Evolutionary conservation across 2,113 vertebrate genomes (phyloP), one percentile per base, ranked within the genome.

Genomic region (Noctilio leporinus): DNA sequence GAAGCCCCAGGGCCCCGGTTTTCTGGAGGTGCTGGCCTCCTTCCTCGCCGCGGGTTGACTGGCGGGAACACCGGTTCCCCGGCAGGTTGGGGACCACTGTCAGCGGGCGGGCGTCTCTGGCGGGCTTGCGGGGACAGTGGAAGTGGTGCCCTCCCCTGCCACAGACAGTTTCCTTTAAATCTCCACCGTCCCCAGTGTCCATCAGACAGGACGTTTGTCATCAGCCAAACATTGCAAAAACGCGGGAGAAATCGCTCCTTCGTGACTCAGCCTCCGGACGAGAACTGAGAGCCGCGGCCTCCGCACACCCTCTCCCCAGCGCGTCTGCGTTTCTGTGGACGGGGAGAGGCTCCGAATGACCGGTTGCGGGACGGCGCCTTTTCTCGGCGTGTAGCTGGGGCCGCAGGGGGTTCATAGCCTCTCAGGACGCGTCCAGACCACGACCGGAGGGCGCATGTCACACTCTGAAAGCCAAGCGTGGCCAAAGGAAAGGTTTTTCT

Each of bases 1-100:
- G 5, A 28, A 40, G 5, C 15, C 7, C 43, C 7, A n/a, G 3
- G 7, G 10, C 4, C 62, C 72, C 2, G 0, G 38, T 78, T 62
- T 75, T 10, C 72, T 8, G 1, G 26, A 78, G 35, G 30, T 14
- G 2, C 26, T 62, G 30, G 1, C 45, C 10, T 47, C 28, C 67
- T 30, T 55, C 73, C 77, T 10, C 7, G 11, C 49, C 49, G 49
- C 0, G 40, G 3, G 28, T 53, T 22, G 1, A 20, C 49, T 24
- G 1, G 33, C 51, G 30, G 12, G 40, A 35, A 4, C 30, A 33
- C 43, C n/a, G 0, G 0, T 10, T 83, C 82, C 57, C 53, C 7
- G 53, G 28, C 10, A 33, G 17, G 26, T 35, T 73, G n/a, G n/a
- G n/a, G n/a, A n/a, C n/a, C n/a, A n/a, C n/a, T n/a, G n/a, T n/a